Conservation (phyloP, 2,797 vertebrate genomes). For the Acipenser oxyrinchus region DNA sequence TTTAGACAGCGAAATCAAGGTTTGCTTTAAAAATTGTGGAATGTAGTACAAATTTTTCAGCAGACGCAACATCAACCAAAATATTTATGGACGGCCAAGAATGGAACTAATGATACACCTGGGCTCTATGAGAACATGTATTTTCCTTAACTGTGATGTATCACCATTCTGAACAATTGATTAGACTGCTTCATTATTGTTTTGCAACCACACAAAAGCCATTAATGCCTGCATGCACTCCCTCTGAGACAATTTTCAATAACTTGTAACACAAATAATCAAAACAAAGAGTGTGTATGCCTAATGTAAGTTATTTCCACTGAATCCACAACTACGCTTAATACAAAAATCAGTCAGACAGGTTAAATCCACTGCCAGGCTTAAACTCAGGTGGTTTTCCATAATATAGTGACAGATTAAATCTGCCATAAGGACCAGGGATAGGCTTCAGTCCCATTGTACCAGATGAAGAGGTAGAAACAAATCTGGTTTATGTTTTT, state of each 20-base stretch:
- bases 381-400: background rate
- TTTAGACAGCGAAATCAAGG: conserved; percentile 3
- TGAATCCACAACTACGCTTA: background rate
- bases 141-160: conserved; percentile 28
- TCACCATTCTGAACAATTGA: conserved; percentile 29
- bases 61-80: background rate
- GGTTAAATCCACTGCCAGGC: background rate
- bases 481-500: no score
- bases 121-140: conserved; percentile 22
- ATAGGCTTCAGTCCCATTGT: no score
- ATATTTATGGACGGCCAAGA: conserved; percentile 3
- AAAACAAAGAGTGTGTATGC: conserved; percentile 13
- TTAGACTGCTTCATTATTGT: conserved; percentile 34
- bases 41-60: conserved; percentile 3
- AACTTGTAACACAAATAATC: conserved; percentile 33
- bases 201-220: conserved; percentile 27
- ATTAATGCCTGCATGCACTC: conserved; percentile 23
- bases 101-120: conserved; percentile 11
- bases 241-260: conserved; percentile 29
- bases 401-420: no score
- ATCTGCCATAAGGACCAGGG: no score
- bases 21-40: background rate
- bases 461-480: no score
- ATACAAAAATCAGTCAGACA: background rate
- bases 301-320: background rate